phyloP scores from a whole-genome alignment of 2,888 invertebrate genomes.

The Podabrus alpinus region DNA sequence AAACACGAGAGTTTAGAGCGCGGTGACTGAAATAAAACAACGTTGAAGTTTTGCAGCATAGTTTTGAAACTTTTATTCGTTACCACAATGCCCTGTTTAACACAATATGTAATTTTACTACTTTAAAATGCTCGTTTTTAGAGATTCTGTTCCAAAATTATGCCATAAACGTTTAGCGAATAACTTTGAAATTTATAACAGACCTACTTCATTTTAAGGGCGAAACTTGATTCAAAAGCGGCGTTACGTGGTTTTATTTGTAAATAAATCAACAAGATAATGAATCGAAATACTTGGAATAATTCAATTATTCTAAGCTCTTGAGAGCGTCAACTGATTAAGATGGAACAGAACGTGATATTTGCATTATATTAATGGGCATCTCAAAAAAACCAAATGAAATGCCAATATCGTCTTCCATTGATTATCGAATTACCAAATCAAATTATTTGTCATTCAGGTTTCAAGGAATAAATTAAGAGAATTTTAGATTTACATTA shows the following conservation, averaged over 20 bases:
- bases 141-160: background rate
- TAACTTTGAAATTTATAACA: background rate
- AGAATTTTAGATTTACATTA: too few species aligned
- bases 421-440: background rate
- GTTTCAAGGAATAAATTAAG: too few species aligned
- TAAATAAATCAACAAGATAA: background rate
- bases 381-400: background rate
- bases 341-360: background rate
- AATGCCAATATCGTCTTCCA: background rate
- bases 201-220: background rate
- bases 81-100: background rate
- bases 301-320: background rate
- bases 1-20: conserved; percentile 2
- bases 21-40: conserved; percentile 9
- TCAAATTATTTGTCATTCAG: background rate
- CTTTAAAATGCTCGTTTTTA: background rate
- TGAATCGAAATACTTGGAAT: background rate
- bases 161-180: background rate
- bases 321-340: background rate
- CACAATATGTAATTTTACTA: background rate
- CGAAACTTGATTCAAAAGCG: background rate
- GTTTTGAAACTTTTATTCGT: conserved; percentile 10
- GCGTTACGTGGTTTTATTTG: background rate
- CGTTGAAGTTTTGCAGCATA: conserved; percentile 2
- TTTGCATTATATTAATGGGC: background rate